These are phyloP conservation scores for Cephus spinipes DNA, from an alignment of 2,888 invertebrate species.

Conservation along the genomic window DNA sequence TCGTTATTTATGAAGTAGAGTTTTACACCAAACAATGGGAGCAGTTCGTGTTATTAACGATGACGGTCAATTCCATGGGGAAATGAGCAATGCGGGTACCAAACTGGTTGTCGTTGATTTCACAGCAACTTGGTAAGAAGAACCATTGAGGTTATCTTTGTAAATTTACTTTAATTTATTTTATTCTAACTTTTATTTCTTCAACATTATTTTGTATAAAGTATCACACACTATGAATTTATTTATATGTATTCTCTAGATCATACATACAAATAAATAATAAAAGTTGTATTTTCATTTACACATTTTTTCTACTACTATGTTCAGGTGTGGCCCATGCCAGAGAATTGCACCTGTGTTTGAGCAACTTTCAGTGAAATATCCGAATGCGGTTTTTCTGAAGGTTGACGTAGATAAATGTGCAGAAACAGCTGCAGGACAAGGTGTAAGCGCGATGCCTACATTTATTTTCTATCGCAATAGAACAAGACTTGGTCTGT, in stretches of 20 bases:
- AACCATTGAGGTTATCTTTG: constrained; percentile 45
- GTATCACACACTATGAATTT: constrained; percentile 4
- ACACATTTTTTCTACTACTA: constrained; percentile 1
- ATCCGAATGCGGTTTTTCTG: constrained; percentile 88
- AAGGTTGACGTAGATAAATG: constrained; percentile 97
- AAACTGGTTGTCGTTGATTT: constrained; percentile 95
- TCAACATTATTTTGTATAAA: neutral
- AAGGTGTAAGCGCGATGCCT: constrained; percentile 97
- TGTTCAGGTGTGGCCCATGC: constrained; percentile 94
- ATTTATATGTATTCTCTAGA: neutral
- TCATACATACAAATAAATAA: neutral
- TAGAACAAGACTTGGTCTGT: constrained; percentile 84
- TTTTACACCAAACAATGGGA: constrained; percentile 65
- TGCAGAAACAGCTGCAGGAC: constrained; percentile 85
- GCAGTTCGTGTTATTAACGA: constrained; percentile 76
- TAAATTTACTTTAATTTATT: constrained; percentile 14
- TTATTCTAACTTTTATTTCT: constrained; percentile 16
- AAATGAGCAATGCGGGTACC: constrained; percentile 85
- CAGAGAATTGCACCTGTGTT: constrained; percentile 93
- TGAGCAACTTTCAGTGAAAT: constrained; percentile 88
- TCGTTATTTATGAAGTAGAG: constrained; percentile 33
- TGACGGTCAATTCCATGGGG: constrained; percentile 86
- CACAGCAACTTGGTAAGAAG: constrained; percentile 90
- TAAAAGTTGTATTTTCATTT: too few species aligned
- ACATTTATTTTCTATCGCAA: constrained; percentile 97